A percentile compares a stretch with the other conserved stretches of the same genome.
Evolutionary conservation across 2,888 invertebrate species (phyloP).

Genomic region (Rugalucina vietnamica): DNA sequence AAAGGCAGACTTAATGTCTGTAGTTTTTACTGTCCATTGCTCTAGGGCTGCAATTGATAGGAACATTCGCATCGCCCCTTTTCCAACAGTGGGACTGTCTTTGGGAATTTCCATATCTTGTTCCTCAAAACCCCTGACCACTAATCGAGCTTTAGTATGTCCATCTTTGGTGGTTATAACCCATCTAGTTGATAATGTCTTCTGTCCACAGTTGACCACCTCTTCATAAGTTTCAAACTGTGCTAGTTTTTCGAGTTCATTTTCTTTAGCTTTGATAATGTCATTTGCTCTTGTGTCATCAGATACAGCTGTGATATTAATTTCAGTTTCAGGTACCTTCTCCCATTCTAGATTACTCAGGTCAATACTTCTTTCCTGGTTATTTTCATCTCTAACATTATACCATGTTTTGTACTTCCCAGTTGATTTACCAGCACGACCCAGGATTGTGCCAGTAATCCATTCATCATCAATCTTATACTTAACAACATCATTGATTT

Average conservation of each 20-base stretch:
- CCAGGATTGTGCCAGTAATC: slow-evolving; percentile 20
- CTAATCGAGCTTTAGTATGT: slow-evolving; percentile 42
- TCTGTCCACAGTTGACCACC: slow-evolving; percentile 31
- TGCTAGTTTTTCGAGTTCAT: background rate
- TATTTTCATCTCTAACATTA: slow-evolving; percentile 20
- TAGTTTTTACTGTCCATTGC: slow-evolving; percentile 56
- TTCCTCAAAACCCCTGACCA: slow-evolving; percentile 59
- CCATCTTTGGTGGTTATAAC: slow-evolving; percentile 46
- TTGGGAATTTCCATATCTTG: slow-evolving; percentile 8
- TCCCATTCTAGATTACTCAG: background rate
- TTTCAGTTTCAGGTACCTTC: background rate
- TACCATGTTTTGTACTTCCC: slow-evolving; percentile 34
- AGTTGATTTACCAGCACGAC: slow-evolving; percentile 31
- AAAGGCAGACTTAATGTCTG: slow-evolving; percentile 61
- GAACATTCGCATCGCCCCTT: slow-evolving; percentile 45
- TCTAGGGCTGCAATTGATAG: slow-evolving; percentile 40
- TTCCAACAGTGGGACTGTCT: slow-evolving; percentile 44
- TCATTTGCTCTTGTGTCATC: background rate
- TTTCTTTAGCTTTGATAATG: background rate
- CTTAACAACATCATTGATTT: background rate
- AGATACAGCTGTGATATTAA: background rate
- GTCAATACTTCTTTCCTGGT: slow-evolving; percentile 21
- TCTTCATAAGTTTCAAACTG: slow-evolving; percentile 27
- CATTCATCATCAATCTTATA: background rate
- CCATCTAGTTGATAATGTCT: slow-evolving; percentile 44